Conservation (phyloP, 2,888 invertebrate species). For the Thera obeliscata region DNA sequence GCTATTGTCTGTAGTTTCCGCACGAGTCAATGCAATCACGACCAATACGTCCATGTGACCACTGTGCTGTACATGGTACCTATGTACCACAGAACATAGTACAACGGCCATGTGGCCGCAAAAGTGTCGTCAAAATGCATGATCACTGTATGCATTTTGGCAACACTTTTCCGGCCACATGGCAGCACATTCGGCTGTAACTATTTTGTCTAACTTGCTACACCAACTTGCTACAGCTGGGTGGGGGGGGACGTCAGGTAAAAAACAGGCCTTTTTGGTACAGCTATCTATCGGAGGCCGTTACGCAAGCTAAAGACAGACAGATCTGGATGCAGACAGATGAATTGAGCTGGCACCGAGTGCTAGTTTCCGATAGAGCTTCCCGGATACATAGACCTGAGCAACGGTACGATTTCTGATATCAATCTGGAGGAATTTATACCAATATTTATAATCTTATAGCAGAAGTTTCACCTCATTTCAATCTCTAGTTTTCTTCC, state of each 20-base stretch:
- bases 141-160: no score
- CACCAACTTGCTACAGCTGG: background rate
- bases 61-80: no score
- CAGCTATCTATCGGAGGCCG: slow-evolving; percentile 8
- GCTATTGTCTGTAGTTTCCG: slow-evolving; percentile 43
- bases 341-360: slow-evolving; percentile 29
- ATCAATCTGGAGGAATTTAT: background rate
- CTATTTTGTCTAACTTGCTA: background rate
- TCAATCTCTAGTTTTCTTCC: background rate
- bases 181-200: background rate
- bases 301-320: slow-evolving; percentile 22
- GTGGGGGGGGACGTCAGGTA: slow-evolving; percentile 9
- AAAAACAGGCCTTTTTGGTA: slow-evolving; percentile 1
- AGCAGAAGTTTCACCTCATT: background rate
- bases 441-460: background rate
- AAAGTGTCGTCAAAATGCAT: no score
- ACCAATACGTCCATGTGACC: background rate
- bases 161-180: no score
- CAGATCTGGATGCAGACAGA: slow-evolving; percentile 34
- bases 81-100: no score
- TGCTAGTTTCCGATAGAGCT: slow-evolving; percentile 30
- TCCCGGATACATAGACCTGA: slow-evolving; percentile 14
- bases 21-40: slow-evolving; percentile 21
- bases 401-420: slow-evolving; percentile 2
- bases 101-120: no score